Conservation (phyloP, 2,888 invertebrate genomes). For the Phrixothrix hirtus region DNA sequence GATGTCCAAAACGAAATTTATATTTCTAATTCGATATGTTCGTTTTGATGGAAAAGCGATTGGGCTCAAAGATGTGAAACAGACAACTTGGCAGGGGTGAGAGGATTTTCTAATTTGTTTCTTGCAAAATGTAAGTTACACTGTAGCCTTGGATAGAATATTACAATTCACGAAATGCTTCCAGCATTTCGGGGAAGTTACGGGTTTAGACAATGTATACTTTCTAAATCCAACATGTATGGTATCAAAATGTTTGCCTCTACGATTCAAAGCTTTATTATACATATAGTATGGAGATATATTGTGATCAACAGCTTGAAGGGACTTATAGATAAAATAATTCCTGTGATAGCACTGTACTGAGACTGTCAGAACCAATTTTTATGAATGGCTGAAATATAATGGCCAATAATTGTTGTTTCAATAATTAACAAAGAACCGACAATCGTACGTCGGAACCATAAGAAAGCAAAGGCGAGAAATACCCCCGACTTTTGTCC, state of each 20-base stretch:
- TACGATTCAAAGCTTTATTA: not conserved
- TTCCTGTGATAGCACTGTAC: not conserved
- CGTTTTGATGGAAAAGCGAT: not conserved
- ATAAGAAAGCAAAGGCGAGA: too few species aligned
- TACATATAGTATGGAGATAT: constrained; percentile 1
- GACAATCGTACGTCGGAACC: too few species aligned
- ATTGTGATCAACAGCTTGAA: not conserved
- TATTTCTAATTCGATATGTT: not conserved
- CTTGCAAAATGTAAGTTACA: not conserved
- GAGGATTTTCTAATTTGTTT: too few species aligned
- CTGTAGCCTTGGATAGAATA: not conserved
- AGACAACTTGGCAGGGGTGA: not conserved
- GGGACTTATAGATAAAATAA: not conserved
- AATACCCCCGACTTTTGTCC: too few species aligned
- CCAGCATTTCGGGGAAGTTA: too few species aligned
- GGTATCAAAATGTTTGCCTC: not conserved
- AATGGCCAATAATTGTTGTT: too few species aligned
- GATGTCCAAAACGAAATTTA: not conserved
- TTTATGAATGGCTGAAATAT: too few species aligned
- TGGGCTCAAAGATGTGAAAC: not conserved
- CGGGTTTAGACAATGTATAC: too few species aligned
- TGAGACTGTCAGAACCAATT: not conserved
- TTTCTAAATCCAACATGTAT: too few species aligned
- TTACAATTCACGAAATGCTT: too few species aligned
- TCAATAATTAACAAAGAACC: too few species aligned